Evolutionary conservation across 2,888 invertebrate genomes (phyloP).

Genomic region (Lamellibrachia columna): DNA sequence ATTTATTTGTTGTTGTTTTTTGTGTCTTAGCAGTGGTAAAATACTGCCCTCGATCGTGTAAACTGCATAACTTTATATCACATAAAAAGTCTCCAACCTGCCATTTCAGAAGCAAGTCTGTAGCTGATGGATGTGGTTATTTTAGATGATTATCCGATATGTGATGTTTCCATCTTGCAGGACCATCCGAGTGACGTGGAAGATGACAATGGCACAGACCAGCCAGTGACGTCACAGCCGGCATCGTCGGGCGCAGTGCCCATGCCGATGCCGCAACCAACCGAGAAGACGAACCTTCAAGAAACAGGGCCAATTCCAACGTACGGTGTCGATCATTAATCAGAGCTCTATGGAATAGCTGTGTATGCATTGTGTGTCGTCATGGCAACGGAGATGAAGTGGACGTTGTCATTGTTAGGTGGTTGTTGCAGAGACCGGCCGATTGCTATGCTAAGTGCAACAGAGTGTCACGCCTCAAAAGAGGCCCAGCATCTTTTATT

Average conservation of each 20-base stretch:
- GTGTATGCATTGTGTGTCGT: not conserved
- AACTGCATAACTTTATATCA: too few species aligned
- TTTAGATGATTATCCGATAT: not conserved
- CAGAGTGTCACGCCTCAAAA: not conserved
- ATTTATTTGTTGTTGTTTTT: too few species aligned
- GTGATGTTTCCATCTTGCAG: not conserved
- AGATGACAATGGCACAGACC: not conserved
- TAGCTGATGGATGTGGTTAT: not conserved
- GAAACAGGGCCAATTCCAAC: conserved; percentile 16
- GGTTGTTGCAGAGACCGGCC: not conserved
- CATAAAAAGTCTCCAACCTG: too few species aligned
- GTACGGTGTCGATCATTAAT: conserved; percentile 4
- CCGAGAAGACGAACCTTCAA: not conserved
- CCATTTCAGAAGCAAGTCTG: too few species aligned
- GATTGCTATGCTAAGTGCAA: not conserved
- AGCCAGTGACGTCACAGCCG: not conserved
- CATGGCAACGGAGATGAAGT: not conserved
- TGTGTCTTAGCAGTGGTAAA: too few species aligned
- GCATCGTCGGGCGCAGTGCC: not conserved
- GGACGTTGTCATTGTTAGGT: not conserved
- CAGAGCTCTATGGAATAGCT: not conserved
- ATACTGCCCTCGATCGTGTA: too few species aligned
- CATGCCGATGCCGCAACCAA: not conserved
- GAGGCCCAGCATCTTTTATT: not conserved
- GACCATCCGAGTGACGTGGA: not conserved